Base-by-base conservation (phyloP, 1,140 invertebrate species). In the Arion vulgaris region DNA sequence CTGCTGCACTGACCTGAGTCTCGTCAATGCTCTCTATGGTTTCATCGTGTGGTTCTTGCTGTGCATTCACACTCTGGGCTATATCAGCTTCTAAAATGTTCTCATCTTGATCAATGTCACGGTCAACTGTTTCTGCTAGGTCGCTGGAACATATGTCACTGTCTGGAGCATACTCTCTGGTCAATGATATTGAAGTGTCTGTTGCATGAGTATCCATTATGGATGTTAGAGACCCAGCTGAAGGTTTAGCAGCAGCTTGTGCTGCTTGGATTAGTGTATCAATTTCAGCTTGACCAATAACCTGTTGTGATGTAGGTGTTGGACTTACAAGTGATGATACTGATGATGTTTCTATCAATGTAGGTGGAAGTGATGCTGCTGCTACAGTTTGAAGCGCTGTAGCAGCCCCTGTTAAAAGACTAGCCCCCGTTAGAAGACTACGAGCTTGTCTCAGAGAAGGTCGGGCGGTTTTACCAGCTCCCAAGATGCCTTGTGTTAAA, bases 401-500 rank as follows among this genome's bases (percentile, higher is more conserved):
- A 34, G 57, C 53, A n/a, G n/a, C n/a, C n/a, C n/a, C n/a, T n/a
- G n/a, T n/a, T n/a, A n/a, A n/a, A n/a, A n/a, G n/a, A 15, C 45
- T 39, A 32, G 69, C 38, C 2, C 80, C 80, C 2, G 80, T 81
- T 36, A 81, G 34, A 17, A 81, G 80, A 74, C 80, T 81, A n/a
- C 69, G 41, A 45, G 69, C 66, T 36, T 57, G 68, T 74, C 62
- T 81, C 34, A 51, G 4, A 32, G 39, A n/a, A 9, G 68, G n/a
- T 34, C 39, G 45, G 0, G 78, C 39, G 1, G 41, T 36, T 2
- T 32, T 19, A 73, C 2, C 41, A 5, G 36, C 1, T 4, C 80
- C 80, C 32, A 81, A 51, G 9, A 81, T 81, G 23, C 80, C 80
- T 41, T 81, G 80, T 11, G 80, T 81, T 23, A 81, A 71, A 36